A percentile compares a stretch with the other conserved stretches of the same genome.
phyloP scores from a whole-genome alignment of 2,888 invertebrate genomes.

The Drosophila nr. fundita region DNA sequence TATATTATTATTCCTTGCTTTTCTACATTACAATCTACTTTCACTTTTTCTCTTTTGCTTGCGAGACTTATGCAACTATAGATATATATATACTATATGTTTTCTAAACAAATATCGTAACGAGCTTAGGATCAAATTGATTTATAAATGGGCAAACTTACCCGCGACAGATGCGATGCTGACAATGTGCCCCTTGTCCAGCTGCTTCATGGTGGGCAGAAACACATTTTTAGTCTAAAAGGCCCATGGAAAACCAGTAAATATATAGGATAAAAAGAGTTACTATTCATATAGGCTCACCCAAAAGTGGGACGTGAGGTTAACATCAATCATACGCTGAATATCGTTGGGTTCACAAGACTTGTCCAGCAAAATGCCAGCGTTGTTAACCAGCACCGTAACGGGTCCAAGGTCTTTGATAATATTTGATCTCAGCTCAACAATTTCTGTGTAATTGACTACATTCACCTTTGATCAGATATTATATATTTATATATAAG shows the following conservation, averaged over 20 bases:
- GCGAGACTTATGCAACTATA: background rate
- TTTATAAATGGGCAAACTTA: slow-evolving; percentile 22
- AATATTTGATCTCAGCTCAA: slow-evolving; percentile 64
- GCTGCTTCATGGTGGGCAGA: slow-evolving; percentile 82
- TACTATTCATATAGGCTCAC: slow-evolving; percentile 63
- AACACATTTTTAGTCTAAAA: slow-evolving; percentile 82
- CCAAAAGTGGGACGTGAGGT: slow-evolving; percentile 84
- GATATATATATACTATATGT: background rate
- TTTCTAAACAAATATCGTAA: too few relatives aligned
- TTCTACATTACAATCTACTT: too few relatives aligned
- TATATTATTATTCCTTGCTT: background rate
- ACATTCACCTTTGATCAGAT: slow-evolving; percentile 70
- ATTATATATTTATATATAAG: background rate
- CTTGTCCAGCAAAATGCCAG: slow-evolving; percentile 77
- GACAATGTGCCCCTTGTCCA: slow-evolving; percentile 82
- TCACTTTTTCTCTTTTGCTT: background rate
- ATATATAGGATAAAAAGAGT: too few relatives aligned
- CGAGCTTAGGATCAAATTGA: fast-evolving
- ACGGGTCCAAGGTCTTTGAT: slow-evolving; percentile 79
- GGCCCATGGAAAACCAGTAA: background rate
- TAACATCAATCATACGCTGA: slow-evolving; percentile 83
- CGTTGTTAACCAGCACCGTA: slow-evolving; percentile 85
- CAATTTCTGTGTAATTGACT: slow-evolving; percentile 63
- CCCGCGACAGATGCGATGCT: slow-evolving; percentile 82
- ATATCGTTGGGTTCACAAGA: slow-evolving; percentile 75